Percentiles rank a stretch among this genome's conserved stretches.
phyloP scores from a whole-genome alignment of 2,797 vertebrate genomes.

The Crocidura indochinensis region DNA sequence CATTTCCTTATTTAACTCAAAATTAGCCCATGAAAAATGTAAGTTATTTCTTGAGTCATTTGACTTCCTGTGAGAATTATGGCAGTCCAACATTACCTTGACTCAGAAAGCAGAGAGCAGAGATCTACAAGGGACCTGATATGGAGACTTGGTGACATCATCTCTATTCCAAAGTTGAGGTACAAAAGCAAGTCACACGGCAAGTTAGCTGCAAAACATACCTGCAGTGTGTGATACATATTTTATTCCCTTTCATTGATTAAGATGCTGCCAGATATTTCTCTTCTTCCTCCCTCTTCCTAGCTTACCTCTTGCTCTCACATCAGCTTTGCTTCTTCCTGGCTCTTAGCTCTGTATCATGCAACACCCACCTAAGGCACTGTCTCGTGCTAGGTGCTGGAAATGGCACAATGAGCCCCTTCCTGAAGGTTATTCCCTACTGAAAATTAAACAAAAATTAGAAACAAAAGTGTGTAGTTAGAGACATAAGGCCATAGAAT shows the following conservation, averaged over 20 bases:
- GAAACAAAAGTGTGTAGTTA: neutral
- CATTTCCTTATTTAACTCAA: neutral
- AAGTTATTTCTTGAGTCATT: constrained; percentile 22
- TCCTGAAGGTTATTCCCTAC: neutral
- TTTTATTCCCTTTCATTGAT: neutral
- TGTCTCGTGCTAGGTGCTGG: neutral
- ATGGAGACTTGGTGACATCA: too few species aligned
- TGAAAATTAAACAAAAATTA: neutral
- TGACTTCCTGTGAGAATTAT: neutral
- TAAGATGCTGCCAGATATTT: neutral
- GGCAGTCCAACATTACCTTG: neutral
- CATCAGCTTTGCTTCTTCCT: neutral
- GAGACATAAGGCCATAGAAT: neutral
- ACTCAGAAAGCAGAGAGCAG: neutral
- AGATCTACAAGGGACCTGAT: too few species aligned
- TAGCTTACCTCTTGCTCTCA: neutral
- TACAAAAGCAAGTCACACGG: too few species aligned
- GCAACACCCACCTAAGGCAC: neutral
- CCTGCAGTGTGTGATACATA: neutral
- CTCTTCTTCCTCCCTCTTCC: neutral
- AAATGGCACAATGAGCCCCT: neutral
- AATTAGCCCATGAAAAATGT: neutral
- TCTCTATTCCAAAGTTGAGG: too few species aligned
- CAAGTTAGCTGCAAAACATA: neutral
- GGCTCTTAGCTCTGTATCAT: neutral